Evolutionary conservation across 2,113 vertebrate genomes (phyloP), one percentile per base, ranked within the genome.

Genomic region (Misgurnus mizolepis): DNA sequence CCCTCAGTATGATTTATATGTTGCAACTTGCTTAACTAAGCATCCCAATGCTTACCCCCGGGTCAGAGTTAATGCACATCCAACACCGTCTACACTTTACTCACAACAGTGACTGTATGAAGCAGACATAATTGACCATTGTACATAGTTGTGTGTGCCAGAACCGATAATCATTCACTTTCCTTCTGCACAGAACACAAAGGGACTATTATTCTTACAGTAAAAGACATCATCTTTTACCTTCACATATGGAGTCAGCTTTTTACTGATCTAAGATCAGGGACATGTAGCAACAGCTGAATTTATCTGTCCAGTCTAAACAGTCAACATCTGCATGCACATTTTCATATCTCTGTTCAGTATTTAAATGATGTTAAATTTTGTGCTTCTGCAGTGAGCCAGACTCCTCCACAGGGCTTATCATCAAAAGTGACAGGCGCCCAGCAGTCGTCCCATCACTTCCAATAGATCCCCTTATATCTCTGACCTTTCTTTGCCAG

Each of bases 361-460:
- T 55, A 41, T 34, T 71, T 64, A 39, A 12, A 76, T 76, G 3
- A 76, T 75, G 41, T 75, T 43, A 77, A 72, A 84, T 71, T 67
- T 72, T 69, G 15, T 34, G 76, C 18, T 56, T 76, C 66, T 76
- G 17, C 61, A 71, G 34, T 7, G 34, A 5, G 72, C 27, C 68
- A 71, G 73, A 71, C 82, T 56, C 66, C 17, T 72, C 60, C 56
- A 56, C 53, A 67, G 14, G 34, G 55, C 79, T 84, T 84, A 84
- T 84, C 83, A 50, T 81, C 61, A 84, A 49, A 15, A 64, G 53
- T 78, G 79, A 84, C 79, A 65, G 74, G 78, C 39, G 14, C 68
- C 74, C 79, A 77, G 40, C 68, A 84, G 82, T 69, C 74, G 49
- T 64, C 67, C 74, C 79, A 74, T 39, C 79, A 34, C 27, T 34